Conservation (phyloP, 2,888 invertebrate genomes). For the Tipula unca region DNA sequence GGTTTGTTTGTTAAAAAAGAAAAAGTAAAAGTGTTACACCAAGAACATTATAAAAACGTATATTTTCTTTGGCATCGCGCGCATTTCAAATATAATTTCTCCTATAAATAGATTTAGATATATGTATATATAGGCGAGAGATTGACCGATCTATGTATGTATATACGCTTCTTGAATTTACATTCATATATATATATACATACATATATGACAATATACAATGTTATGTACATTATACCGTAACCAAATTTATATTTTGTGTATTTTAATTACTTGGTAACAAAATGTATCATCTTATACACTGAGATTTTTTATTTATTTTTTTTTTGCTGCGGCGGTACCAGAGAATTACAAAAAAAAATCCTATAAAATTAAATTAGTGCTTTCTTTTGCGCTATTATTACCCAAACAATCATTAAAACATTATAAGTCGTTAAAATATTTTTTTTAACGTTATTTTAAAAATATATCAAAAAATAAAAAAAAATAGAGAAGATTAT, state of each 20-base stretch:
- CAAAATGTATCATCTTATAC: not conserved
- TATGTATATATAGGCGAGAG: not conserved
- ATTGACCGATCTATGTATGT: not conserved
- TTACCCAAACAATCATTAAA: conserved; percentile 8
- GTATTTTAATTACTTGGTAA: not conserved
- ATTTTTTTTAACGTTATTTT: not conserved
- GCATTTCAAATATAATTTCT: not conserved
- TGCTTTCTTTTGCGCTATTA: conserved; percentile 14
- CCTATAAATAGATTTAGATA: not conserved
- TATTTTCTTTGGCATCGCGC: not conserved
- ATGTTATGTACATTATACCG: not conserved
- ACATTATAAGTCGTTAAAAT: not conserved
- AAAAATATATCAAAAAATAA: not conserved
- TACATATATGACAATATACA: not conserved
- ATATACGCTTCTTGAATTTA: not conserved
- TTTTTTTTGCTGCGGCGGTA: not conserved
- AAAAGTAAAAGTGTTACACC: not conserved
- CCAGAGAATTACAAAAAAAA: not conserved
- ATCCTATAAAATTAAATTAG: not conserved
- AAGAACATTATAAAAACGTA: not conserved
- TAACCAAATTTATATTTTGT: not conserved
- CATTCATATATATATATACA: no score
- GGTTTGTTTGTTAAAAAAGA: not conserved
- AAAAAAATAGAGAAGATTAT: not conserved
- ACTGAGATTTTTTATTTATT: not conserved